These are phyloP conservation scores for Ephialtes manifestator DNA, from an alignment of 2,888 invertebrate genomes.

Conservation along the genomic window DNA sequence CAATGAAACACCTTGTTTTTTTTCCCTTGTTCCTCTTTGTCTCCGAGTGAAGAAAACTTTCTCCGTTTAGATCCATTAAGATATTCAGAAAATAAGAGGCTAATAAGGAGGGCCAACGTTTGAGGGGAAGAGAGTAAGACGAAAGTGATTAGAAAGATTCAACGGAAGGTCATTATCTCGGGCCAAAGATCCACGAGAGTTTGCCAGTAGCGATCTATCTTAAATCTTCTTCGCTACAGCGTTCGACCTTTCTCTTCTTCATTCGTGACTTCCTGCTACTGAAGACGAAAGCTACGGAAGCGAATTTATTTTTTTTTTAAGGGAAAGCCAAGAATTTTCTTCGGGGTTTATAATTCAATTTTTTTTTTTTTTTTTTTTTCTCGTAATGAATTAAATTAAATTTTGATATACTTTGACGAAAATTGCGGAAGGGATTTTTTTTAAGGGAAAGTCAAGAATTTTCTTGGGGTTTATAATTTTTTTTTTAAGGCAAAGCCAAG, in stretches of 20 bases:
- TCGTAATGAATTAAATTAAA: not conserved
- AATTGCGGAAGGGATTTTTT: too few relatives aligned
- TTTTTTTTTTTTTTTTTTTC: not conserved
- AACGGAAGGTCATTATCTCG: slow-evolving; percentile 53
- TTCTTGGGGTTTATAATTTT: too few relatives aligned
- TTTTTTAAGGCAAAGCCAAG: too few relatives aligned
- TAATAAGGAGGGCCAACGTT: not conserved
- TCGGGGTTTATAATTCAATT: not conserved
- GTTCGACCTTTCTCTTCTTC: slow-evolving; percentile 59
- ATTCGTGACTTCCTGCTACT: slow-evolving; percentile 34
- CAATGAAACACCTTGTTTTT: slow-evolving; percentile 33
- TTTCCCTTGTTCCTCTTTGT: slow-evolving; percentile 14
- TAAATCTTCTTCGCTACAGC: slow-evolving; percentile 24
- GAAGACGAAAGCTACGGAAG: not conserved
- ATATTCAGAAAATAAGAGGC: slow-evolving; percentile 34
- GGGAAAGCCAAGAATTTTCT: not conserved
- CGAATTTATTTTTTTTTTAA: not conserved
- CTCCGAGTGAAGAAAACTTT: slow-evolving; percentile 27
- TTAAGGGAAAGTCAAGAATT: too few relatives aligned
- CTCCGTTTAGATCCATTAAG: slow-evolving; percentile 42
- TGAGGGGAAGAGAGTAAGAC: not conserved
- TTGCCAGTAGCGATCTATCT: slow-evolving; percentile 52
- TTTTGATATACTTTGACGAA: too few relatives aligned
- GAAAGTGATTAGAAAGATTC: slow-evolving; percentile 49
- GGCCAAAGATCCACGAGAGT: slow-evolving; percentile 43